phyloP scores from a whole-genome alignment of 2,888 invertebrate species.

The Byasa hedistus region DNA sequence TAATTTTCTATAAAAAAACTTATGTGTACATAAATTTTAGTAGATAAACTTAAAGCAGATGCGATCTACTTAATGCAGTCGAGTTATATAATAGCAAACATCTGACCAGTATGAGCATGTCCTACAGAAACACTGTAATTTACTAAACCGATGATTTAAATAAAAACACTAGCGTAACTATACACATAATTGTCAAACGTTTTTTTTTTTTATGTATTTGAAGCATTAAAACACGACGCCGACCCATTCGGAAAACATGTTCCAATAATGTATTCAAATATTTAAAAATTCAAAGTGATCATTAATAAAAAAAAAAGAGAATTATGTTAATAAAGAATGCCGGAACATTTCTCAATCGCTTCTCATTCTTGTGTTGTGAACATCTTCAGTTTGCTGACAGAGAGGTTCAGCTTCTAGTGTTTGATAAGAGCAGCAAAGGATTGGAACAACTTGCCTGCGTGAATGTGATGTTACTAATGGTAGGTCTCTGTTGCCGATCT shows the following conservation, averaged over 20 bases:
- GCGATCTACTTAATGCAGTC: slow-evolving; percentile 36
- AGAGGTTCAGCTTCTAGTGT: no score
- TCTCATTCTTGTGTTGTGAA: not conserved
- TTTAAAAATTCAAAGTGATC: slow-evolving; percentile 14
- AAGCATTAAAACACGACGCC: slow-evolving; percentile 12
- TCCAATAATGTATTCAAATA: slow-evolving; percentile 27
- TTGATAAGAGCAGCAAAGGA: no score
- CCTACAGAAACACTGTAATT: slow-evolving; percentile 51
- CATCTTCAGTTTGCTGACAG: no score
- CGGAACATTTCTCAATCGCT: not conserved
- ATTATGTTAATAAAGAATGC: not conserved
- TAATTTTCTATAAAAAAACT: no score
- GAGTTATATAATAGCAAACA: slow-evolving; percentile 42
- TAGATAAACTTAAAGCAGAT: slow-evolving; percentile 5
- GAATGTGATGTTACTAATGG: no score
- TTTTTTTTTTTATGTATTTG: slow-evolving; percentile 14
- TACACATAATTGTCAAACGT: slow-evolving; percentile 30
- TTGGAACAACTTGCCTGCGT: no score
- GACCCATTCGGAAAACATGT: slow-evolving; percentile 15
- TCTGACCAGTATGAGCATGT: slow-evolving; percentile 42
- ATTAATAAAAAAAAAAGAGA: not conserved
- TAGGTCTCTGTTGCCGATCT: no score
- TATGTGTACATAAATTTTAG: no score
- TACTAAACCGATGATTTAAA: slow-evolving; percentile 56
- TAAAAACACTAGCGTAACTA: slow-evolving; percentile 51